A percentile compares a stretch with the other conserved stretches of the same genome.
These are phyloP conservation scores for Edolisoma coerulescens DNA, from an alignment of 2,113 vertebrate genomes.

Conservation along the genomic window DNA sequence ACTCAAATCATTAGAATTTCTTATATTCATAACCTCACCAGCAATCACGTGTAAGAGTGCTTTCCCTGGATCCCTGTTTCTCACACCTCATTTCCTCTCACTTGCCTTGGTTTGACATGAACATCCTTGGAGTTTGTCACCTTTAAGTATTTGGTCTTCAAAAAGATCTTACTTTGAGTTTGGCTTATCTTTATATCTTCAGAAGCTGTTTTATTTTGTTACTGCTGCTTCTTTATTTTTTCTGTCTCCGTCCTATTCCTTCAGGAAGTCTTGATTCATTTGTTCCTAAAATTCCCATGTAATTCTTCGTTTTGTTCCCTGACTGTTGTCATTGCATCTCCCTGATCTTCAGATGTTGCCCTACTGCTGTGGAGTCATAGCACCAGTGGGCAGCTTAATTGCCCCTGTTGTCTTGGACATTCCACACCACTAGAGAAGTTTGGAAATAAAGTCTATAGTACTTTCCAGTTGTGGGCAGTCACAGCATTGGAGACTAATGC, in stretches of 20 bases:
- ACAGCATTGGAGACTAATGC: not conserved
- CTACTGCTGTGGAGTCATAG: not conserved
- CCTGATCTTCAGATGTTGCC: not conserved
- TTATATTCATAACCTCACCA: not conserved
- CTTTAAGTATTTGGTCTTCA: not conserved
- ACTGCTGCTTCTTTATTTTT: not conserved
- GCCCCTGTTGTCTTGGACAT: not conserved
- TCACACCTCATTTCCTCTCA: not conserved
- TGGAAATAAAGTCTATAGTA: not conserved
- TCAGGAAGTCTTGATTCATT: not conserved
- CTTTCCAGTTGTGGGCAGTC: not conserved
- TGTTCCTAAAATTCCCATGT: not conserved
- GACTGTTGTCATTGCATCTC: not conserved
- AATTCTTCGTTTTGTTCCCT: not conserved
- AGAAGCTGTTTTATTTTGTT: not conserved
- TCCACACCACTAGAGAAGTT: not conserved
- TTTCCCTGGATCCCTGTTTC: not conserved
- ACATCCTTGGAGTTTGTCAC: not conserved
- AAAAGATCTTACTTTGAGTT: not conserved
- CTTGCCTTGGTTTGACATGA: not conserved
- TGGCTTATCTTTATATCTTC: not conserved
- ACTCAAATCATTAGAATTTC: not conserved
- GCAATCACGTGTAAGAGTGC: not conserved
- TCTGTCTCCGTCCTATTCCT: not conserved
- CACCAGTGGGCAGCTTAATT: not conserved